Evolutionary conservation across 2,113 vertebrate species (phyloP).

Genomic region (Caretta caretta): DNA sequence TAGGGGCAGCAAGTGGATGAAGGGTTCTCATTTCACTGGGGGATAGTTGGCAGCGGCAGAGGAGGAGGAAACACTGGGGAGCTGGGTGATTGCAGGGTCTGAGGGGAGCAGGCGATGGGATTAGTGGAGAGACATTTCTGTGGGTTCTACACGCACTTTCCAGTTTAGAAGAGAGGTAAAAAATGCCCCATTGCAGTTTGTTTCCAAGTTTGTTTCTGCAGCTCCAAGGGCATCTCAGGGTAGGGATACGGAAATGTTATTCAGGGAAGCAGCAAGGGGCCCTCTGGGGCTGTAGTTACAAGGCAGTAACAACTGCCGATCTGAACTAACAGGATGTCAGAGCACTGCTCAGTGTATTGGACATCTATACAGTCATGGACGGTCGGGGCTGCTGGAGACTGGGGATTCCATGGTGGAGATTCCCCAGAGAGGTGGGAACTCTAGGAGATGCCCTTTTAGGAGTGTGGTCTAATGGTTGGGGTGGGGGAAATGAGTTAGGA

Average conservation of each 20-base stretch:
- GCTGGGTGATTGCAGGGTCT: neutral
- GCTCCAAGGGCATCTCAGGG: too few species aligned
- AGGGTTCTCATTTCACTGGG: neutral
- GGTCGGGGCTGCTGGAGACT: neutral
- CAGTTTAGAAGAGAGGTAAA: too few species aligned
- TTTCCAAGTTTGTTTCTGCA: neutral
- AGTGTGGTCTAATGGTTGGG: neutral
- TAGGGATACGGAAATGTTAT: neutral
- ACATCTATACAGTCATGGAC: neutral
- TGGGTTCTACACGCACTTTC: too few species aligned
- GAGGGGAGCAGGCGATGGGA: neutral
- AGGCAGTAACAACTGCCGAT: too few species aligned
- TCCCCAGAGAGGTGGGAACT: too few species aligned
- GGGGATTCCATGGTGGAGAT: neutral
- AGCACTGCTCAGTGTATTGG: neutral
- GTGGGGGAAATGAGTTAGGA: neutral
- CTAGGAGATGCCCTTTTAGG: neutral
- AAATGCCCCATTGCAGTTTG: neutral
- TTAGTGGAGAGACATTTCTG: neutral
- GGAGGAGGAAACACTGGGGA: neutral
- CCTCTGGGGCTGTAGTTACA: too few species aligned
- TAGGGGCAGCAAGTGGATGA: neutral
- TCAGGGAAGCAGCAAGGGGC: neutral
- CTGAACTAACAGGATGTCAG: too few species aligned
- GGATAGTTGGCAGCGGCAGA: neutral